Evolutionary conservation across 23 tunicate genomes (phyloP), one percentile per base, ranked within the genome.

Genomic region (Halocynthia aurantium): DNA sequence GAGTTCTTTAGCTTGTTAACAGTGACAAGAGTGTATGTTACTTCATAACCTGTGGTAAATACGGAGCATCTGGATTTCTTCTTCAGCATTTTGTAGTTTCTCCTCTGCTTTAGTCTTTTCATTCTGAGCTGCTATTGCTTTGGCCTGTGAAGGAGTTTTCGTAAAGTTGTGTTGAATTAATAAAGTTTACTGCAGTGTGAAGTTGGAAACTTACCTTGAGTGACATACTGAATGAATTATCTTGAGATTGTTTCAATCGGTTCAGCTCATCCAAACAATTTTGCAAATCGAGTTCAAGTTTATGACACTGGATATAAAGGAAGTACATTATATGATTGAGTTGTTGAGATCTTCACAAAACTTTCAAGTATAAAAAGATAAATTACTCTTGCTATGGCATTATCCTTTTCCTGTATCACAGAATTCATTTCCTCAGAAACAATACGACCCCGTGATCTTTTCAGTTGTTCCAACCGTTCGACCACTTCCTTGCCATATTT

Each of bases 401-500:
- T 57, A 55, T 88, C 94, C 67, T 88, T 65, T 53, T 88, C 94
- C 7, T 61, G 22, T 10, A 88, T 88, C 7, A 88, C 74, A 10
- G 68, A 70, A 7, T 52, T 67, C 84, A 88, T 83, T 66, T 88
- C 88, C 65, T 88, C 88, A 6, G 52, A 44, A 13, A 81, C 71
- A 15, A 83, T 83, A 53, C 76, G 55, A 4, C 77, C 71, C 18
- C 76, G 75, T 71, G 87, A 79, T 10, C 78, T 57, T 53, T 83
- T 88, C 62, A 88, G n/a, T 19, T 73, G 55, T n/a, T 17, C 69
- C 52, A 88, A 55, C 44, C 71, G 53, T 8, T 52, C 73, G 10
- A 83, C 21, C 10, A 88, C 51, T n/a, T 76, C 53, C 44, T 55
- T 52, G 6, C 83, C 76, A 53, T 72, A 78, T 53, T 83, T 77